Base-by-base conservation (phyloP, 1,140 invertebrate genomes). In the Drosophila sp. region DNA sequence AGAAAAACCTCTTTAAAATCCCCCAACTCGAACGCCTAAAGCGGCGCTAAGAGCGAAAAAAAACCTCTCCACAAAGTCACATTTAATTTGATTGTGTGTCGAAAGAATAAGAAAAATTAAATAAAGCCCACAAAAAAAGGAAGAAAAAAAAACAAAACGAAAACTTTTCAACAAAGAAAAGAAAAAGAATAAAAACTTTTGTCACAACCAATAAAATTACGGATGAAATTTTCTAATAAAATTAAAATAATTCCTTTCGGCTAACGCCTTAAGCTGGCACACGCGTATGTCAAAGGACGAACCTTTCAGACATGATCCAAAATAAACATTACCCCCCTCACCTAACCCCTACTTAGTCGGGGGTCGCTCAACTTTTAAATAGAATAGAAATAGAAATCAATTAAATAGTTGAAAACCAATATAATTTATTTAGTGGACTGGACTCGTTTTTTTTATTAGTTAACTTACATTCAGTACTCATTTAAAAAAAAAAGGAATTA, bases 11-110 rank as follows among this genome's bases (percentile, higher is more conserved):
- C 25, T 50, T 50, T 50, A 50, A 50, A 50, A 8, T 25, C 6
- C 44, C 17, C 27, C 23, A 3, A 17, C 7, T 3, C 7, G 2
- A 50, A 50, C 23, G 44, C 44, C 44, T 50, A 6, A 50, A 25
- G 44, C 44, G 23, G 27, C 47, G 7, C 23, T 25, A n/a, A 30
- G 10, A 40, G 25, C 11, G 1, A 25, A 60, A 29, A 60, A 38
- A 67, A 75, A 61, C 61, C 58, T 73, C 55, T 73, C 38, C 70
- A 61, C 69, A 65, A 70, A 67, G 71, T 81, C 74, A 56, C 79
- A 82, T 82, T 82, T 82, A 82, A 82, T 82, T 82, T 78, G 74
- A 82, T 82, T 82, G 70, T 81, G 32, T 55, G 66, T 29, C 57
- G 38, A 63, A 65, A 50, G 7, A 32, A 41, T 32, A 58, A 62